Conservation (phyloP, 1,140 invertebrate genomes). For the Venustaconcha ellipsiformis region DNA sequence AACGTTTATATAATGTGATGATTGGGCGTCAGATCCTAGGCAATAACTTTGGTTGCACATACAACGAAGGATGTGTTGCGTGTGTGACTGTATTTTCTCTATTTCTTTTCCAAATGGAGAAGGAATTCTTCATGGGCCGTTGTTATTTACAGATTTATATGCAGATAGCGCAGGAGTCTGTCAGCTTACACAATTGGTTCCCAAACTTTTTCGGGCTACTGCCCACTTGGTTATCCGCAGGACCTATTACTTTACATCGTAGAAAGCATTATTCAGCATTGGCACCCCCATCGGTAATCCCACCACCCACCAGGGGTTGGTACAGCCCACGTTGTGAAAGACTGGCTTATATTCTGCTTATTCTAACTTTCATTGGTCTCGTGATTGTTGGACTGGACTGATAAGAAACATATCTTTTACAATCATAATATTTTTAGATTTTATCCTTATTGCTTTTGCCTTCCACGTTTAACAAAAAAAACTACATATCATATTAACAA, state of each 20-base stretch:
- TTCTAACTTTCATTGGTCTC: slow-evolving; percentile 12
- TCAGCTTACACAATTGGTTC: not conserved
- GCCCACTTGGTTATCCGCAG: too few relatives aligned
- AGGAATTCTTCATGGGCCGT: not conserved
- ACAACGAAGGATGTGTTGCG: slow-evolving; percentile 15
- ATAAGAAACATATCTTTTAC: too few relatives aligned
- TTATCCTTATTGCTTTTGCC: slow-evolving; percentile 27
- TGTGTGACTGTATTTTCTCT: slow-evolving; percentile 24
- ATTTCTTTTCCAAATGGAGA: slow-evolving; percentile 10
- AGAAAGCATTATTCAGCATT: too few relatives aligned
- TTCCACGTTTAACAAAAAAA: slow-evolving; percentile 19
- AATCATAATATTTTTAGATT: slow-evolving; percentile 27
- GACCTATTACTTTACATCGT: too few relatives aligned
- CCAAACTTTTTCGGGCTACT: too few relatives aligned
- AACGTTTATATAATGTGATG: slow-evolving; percentile 13
- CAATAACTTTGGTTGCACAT: not conserved
- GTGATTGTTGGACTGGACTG: slow-evolving; percentile 1
- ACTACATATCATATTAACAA: slow-evolving; percentile 23
- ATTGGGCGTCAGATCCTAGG: slow-evolving; percentile 1
- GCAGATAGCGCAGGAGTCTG: slow-evolving; percentile 14
- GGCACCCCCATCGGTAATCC: too few relatives aligned
- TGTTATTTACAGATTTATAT: slow-evolving; percentile 24
- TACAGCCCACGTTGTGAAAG: too few relatives aligned
- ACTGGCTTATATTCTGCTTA: slow-evolving; percentile 2
- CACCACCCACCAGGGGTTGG: too few relatives aligned